phyloP scores from a whole-genome alignment of 1,140 invertebrate species.

The Drosophila trapezifrons region DNA sequence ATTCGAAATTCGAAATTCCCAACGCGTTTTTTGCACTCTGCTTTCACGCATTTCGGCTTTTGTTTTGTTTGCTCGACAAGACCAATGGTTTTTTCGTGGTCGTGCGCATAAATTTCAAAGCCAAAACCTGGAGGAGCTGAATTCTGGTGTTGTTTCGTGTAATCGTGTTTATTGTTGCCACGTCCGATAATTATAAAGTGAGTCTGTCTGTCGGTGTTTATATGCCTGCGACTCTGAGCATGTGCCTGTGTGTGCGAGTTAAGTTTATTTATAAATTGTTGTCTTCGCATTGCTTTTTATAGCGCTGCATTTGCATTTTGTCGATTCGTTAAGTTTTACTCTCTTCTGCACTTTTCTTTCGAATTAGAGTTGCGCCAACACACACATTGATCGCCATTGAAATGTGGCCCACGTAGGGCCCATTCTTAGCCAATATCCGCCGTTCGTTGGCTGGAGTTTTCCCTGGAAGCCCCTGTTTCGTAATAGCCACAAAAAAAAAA shows the following conservation, averaged over 20 bases:
- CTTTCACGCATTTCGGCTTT: slow-evolving; percentile 40
- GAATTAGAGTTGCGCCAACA: slow-evolving; percentile 23
- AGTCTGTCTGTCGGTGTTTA: too few relatives aligned
- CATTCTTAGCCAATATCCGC: slow-evolving; percentile 39
- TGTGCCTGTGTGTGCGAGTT: slow-evolving; percentile 7
- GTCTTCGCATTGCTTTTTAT: slow-evolving; percentile 65
- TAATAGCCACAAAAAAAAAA: slow-evolving; percentile 1
- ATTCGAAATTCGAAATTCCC: slow-evolving; percentile 78
- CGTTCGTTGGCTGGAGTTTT: slow-evolving; percentile 5
- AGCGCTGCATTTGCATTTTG: slow-evolving; percentile 47
- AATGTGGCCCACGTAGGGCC: slow-evolving; percentile 51
- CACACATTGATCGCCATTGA: slow-evolving; percentile 35
- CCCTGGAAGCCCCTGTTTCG: slow-evolving; percentile 12
- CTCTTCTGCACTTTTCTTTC: slow-evolving; percentile 35
- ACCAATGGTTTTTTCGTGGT: slow-evolving; percentile 32
- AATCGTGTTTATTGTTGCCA: slow-evolving; percentile 38
- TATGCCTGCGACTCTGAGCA: slow-evolving; percentile 3
- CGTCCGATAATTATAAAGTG: slow-evolving; percentile 64
- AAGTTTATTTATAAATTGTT: slow-evolving; percentile 67
- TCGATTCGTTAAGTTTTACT: slow-evolving; percentile 40
- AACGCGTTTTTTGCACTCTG: slow-evolving; percentile 72
- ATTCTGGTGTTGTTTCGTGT: slow-evolving; percentile 29
- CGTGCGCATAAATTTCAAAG: slow-evolving; percentile 54
- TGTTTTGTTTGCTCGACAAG: slow-evolving; percentile 23
- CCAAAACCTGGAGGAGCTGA: slow-evolving; percentile 22